Evolutionary conservation across 2,113 vertebrate species (phyloP), one percentile per base, ranked within the genome.

Genomic region (Typhlomys cinereus): DNA sequence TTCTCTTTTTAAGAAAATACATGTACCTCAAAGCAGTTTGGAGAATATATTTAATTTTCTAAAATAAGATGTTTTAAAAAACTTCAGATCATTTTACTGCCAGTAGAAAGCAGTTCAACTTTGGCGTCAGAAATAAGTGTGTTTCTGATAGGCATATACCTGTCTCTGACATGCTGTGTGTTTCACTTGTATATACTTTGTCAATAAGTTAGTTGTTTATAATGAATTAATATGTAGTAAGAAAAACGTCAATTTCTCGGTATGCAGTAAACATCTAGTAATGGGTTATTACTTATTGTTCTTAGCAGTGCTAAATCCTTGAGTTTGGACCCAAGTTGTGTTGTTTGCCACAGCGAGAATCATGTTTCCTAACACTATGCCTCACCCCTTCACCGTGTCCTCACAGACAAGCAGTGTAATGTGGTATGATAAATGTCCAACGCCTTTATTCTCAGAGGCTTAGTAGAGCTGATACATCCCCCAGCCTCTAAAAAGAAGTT

Each of bases 391-490:
- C 44, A 31, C 20, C 17, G 36, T 54, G 41, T 29, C 23, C 50
- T 25, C 52, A n/a, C 3, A 75, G 23, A 52, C 41, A 50, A 57
- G 69, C 57, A 61, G 44, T 71, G 41, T 67, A 4, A 18, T 36
- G 0, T 41, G 14, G n/a, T 23, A 21, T 75, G 41, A n/a, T n/a
- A 50, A 84, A 83, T 66, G 59, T 15, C 15, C 14, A 61, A 34
- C n/a, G 12, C 29, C 27, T 91, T 81, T 93, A 25, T 90, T 93
- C 52, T 61, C 69, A 7, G 6, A 79, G 3, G 5, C 25, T 80
- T 66, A 9, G 20, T 48, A 75, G 17, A 85, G 46, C 71, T 82
- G 64, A 21, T 84, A 66, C 61, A 95, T 95, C 88, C 59, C 44
- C 50, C 75, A 62, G 90, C 23, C 5, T 41, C 57, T 81, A 44